phyloP scores from a whole-genome alignment of 2,888 invertebrate species.

The Argyresthia goedartella region DNA sequence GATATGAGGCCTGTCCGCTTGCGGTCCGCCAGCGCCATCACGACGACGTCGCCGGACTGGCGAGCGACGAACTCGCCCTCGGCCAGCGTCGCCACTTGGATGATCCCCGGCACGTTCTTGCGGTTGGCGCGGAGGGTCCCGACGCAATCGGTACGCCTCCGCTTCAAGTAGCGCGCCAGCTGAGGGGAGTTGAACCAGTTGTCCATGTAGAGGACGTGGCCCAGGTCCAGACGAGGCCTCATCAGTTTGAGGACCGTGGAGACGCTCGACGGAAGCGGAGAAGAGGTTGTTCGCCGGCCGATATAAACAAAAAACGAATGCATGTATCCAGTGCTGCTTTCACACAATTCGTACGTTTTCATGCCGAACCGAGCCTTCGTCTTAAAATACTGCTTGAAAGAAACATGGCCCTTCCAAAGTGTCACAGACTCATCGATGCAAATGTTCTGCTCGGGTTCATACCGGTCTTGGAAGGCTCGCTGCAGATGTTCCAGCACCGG shows the following conservation, averaged over 20 bases:
- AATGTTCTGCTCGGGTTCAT: not conserved
- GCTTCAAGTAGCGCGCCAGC: constrained; percentile 2
- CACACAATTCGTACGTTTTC: constrained; percentile 5
- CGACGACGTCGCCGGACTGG: not conserved
- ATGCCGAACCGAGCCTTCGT: constrained; percentile 4
- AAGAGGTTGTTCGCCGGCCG: not conserved
- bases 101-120: not conserved
- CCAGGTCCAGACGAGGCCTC: not conserved
- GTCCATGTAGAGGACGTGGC: constrained; percentile 1
- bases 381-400: constrained; percentile 2
- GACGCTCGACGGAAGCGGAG: too few relatives aligned
- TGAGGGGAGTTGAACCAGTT: constrained; percentile 2
- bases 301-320: constrained; percentile 4
- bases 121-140: not conserved
- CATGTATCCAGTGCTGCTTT: constrained; percentile 3
- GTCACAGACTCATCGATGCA: constrained; percentile 3
- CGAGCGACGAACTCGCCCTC: not conserved
- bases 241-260: not conserved
- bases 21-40: not conserved
- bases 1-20: not conserved
- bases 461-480: not conserved
- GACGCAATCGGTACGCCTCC: constrained; percentile 1
- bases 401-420: not conserved
- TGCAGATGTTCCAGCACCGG: constrained; percentile 2
- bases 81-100: not conserved